Percentiles rank a stretch among this genome's conserved stretches.
phyloP scores from a whole-genome alignment of 2,113 vertebrate genomes.

The Ptyas mucosa region DNA sequence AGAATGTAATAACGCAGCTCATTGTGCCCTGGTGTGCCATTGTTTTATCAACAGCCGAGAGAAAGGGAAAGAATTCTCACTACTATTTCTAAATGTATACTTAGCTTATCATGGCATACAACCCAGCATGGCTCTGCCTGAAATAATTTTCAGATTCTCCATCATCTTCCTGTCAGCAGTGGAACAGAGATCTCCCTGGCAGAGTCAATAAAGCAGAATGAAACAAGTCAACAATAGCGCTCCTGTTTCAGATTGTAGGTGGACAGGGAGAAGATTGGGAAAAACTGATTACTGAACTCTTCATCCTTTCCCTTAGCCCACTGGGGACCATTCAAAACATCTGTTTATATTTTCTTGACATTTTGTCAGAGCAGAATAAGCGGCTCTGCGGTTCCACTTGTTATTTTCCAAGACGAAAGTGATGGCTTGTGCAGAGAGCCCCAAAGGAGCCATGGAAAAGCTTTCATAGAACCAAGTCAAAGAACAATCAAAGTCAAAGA shows the following conservation, averaged over 20 bases:
- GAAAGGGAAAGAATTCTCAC: slow-evolving; percentile 39
- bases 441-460: slow-evolving; percentile 45
- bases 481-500: not conserved
- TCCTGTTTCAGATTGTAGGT: slow-evolving; percentile 51
- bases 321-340: slow-evolving; percentile 52
- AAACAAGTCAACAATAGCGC: slow-evolving; percentile 65
- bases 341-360: slow-evolving; percentile 72
- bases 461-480: slow-evolving; percentile 4
- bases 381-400: slow-evolving; percentile 46
- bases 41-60: slow-evolving; percentile 30
- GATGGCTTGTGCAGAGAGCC: slow-evolving; percentile 37
- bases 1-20: not conserved
- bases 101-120: slow-evolving; percentile 31
- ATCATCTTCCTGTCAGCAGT: slow-evolving; percentile 44
- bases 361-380: slow-evolving; percentile 57
- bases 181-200: slow-evolving; percentile 52
- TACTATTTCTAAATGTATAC: slow-evolving; percentile 52
- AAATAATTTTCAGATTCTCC: slow-evolving; percentile 49
- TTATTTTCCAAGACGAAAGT: slow-evolving; percentile 50
- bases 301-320: slow-evolving; percentile 32
- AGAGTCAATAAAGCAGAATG: slow-evolving; percentile 47
- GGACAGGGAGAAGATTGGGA: not conserved
- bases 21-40: not conserved
- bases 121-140: slow-evolving; percentile 31
- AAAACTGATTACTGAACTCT: slow-evolving; percentile 66